phyloP scores from a whole-genome alignment of 2,113 vertebrate species.

The Delphinapterus leucas region DNA sequence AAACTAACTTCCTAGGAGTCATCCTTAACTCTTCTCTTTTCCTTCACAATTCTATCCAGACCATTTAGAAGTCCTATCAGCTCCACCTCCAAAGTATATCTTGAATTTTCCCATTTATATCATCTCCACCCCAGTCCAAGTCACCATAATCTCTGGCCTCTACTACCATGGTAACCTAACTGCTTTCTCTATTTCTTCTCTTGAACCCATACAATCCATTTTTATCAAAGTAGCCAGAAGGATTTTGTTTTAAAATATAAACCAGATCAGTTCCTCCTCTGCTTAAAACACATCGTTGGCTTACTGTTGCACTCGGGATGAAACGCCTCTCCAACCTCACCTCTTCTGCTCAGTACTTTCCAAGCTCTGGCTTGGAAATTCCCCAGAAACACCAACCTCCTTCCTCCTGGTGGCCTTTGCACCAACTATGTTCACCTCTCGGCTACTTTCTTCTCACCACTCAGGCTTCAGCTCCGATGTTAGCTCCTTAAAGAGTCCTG shows the following conservation, averaged over 20 bases:
- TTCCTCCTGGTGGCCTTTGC: neutral
- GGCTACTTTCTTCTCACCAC: neutral
- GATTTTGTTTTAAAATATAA: conserved; percentile 16
- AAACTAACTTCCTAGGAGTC: neutral
- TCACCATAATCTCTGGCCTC: neutral
- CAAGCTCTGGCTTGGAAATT: neutral
- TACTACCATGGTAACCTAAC: neutral
- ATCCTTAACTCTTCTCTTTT: neutral
- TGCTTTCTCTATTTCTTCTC: neutral
- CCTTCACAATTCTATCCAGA: neutral
- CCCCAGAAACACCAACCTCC: neutral
- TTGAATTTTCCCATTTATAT: neutral
- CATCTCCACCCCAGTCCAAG: neutral
- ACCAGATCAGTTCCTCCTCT: neutral
- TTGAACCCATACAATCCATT: neutral
- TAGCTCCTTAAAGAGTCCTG: neutral
- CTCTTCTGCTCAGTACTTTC: neutral
- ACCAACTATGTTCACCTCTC: neutral
- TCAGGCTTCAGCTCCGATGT: neutral
- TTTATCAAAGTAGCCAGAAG: neutral
- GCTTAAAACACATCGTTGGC: neutral
- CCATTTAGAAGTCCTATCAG: neutral
- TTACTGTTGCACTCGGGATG: neutral
- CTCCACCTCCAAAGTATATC: neutral
- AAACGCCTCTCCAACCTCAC: neutral